Base-by-base conservation (phyloP, 1,140 invertebrate genomes). In the Potamilus streckersoni region DNA sequence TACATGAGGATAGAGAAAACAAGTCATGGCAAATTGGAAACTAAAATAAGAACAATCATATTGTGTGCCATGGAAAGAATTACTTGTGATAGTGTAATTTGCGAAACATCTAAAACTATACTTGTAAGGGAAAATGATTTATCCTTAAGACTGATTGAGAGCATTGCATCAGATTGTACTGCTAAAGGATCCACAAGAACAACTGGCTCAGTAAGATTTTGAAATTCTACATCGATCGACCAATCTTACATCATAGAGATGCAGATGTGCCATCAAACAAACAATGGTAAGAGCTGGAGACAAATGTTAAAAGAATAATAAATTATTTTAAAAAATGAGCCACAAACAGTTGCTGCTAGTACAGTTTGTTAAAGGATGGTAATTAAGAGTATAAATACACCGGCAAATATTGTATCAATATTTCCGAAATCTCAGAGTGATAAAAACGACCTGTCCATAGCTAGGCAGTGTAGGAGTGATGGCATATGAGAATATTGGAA, bases 181-280 rank as follows among this genome's bases (percentile, higher is more conserved):
- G 16, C 55, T 69, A 55, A 17, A 31, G 15, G 31, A 69, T 6
- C 38, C 68, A 58, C 4, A 12, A 49, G 38, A 55, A 15, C 5
- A 55, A 58, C 15, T 69, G 59, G 76, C 74, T 38, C 58, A 64
- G n/a, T 84, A 79, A 71, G 66, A 83, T 2, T 78, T 86, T 69
- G 56, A 78, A 12, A 73, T 86, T 19, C 49, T 60, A 20, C 73
- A 86, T 66, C 27, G 80, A 86, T 66, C 27, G 80, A 31, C 31
- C 79, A 20, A 81, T 83, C 1, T 67, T 68, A 23, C 74, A 63
- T 23, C 79, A 85, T 68, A 27, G 20, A 20, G 78, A 83, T 70
- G 84, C 77, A 2, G 84, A 86, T 69, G 74, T 74, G 16, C n/a
- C 85, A 23, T 82, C 78, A 31, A 56, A 79, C 56, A 55, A 55